Base-by-base conservation (phyloP, 2,113 vertebrate species). In the Hemichromis elongatus region DNA sequence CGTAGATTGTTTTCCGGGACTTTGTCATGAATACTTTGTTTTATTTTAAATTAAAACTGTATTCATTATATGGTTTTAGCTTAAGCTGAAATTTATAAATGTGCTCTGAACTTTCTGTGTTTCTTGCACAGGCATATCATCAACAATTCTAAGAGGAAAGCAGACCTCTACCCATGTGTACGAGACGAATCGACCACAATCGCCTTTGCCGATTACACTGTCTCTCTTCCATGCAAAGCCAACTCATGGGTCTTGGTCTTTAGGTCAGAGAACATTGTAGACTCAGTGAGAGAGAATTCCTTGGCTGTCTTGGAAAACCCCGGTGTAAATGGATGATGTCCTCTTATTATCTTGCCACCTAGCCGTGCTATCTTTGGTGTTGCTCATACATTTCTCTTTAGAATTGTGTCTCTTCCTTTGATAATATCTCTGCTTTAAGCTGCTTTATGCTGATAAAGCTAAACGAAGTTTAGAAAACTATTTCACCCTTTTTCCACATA, bases 201-300 rank as follows among this genome's bases (percentile, higher is more conserved):
- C 21, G 80, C 90, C 56, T 98, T 97, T 7, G 33, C 85, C 21
- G 98, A 99, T 88, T 98, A 97, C 86, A 80, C 88, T 1, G 96
- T 97, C 26, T 92, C 91, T 0, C 94, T 97, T 53, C 70, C 82
- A 61, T 96, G 97, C 40, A 95, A 96, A 24, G 87, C 93, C 81
- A 96, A 95, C 88, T 90, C 87, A 33, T 99, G 98, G 98, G 95
- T 97, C 88, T 92, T 99, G 84, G 80, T 99, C 68, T 99, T 99
- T 86, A 98, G 98, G 98, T 98, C 81, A 93, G 89, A 66, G 6
- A 52, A 45, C 50, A 57, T 66, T 82, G 19, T 45, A 54, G 75
- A 26, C 61, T 59, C 53, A 30, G 6, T 63, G 11, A 81, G 75
- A 35, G 26, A 52, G 24, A 47, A 26, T 24, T 79, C 21, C 47